A percentile compares a stretch with the other conserved stretches of the same genome.
phyloP scores from a whole-genome alignment of 2,888 invertebrate genomes.

The Nipponacmea schrenckii region DNA sequence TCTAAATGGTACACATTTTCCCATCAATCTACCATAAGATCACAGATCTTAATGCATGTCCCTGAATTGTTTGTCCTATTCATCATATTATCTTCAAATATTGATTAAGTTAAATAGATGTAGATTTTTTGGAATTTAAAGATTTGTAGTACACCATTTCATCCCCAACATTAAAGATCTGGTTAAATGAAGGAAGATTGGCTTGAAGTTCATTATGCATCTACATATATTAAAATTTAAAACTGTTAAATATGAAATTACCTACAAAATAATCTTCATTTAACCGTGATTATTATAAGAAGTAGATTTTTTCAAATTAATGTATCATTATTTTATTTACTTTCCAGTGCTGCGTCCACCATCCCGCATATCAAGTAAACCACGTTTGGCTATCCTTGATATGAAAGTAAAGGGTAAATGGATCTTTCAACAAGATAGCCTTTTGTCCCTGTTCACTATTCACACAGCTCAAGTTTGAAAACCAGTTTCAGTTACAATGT shows the following conservation, averaged over 20 bases:
- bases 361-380: slow-evolving; percentile 9
- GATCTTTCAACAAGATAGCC: background rate
- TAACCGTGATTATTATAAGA: background rate
- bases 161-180: background rate
- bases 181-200: background rate
- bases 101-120: too few relatives aligned
- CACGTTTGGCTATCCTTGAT: slow-evolving; percentile 15
- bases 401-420: slow-evolving; percentile 19
- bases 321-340: slow-evolving; percentile 7
- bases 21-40: background rate
- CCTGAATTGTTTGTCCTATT: background rate
- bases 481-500: too few relatives aligned
- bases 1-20: background rate
- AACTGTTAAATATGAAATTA: background rate
- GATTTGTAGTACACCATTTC: too few relatives aligned
- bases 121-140: too few relatives aligned
- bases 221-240: background rate
- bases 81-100: too few relatives aligned
- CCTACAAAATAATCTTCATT: background rate
- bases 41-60: slow-evolving; percentile 4
- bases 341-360: slow-evolving; percentile 1
- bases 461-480: too few relatives aligned
- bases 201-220: background rate
- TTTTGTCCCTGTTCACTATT: too few relatives aligned
- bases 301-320: background rate